Conservation (phyloP, 2,888 invertebrate species). For the Leptinotarsa peninsularis region DNA sequence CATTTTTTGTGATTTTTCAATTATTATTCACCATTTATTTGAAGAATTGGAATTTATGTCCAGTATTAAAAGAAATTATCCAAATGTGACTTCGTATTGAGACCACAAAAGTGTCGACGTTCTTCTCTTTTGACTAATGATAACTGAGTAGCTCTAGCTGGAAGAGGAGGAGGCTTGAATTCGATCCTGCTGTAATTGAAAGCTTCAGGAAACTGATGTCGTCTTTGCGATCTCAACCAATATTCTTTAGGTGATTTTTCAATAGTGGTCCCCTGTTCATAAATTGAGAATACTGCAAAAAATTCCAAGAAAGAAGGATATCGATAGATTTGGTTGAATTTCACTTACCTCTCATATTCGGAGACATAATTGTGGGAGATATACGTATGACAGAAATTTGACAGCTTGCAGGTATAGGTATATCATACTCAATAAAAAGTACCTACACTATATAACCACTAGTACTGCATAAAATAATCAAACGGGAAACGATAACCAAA, state of each 20-base stretch:
- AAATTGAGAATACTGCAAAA: neutral
- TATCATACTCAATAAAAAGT: too few species aligned
- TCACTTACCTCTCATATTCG: neutral
- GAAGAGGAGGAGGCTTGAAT: neutral
- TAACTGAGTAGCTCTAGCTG: conserved; percentile 4
- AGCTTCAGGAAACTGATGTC: neutral
- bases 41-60: too few species aligned
- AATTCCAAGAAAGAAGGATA: neutral
- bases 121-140: conserved; percentile 1
- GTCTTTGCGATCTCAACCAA: neutral
- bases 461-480: too few species aligned
- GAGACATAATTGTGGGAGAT: too few species aligned
- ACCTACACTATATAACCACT: too few species aligned
- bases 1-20: too few species aligned
- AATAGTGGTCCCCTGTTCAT: conserved; percentile 5
- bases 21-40: too few species aligned
- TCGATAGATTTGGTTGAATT: neutral
- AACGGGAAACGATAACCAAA: too few species aligned
- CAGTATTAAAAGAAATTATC: conserved; percentile 22
- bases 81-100: conserved; percentile 25
- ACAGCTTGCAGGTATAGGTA: too few species aligned
- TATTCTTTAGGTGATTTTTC: conserved; percentile 13
- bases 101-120: conserved; percentile 20
- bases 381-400: too few species aligned
- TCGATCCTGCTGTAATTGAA: conserved; percentile 2